Evolutionary conservation across 2,888 invertebrate species (phyloP).

Genomic region (Drosophila paranaensis): DNA sequence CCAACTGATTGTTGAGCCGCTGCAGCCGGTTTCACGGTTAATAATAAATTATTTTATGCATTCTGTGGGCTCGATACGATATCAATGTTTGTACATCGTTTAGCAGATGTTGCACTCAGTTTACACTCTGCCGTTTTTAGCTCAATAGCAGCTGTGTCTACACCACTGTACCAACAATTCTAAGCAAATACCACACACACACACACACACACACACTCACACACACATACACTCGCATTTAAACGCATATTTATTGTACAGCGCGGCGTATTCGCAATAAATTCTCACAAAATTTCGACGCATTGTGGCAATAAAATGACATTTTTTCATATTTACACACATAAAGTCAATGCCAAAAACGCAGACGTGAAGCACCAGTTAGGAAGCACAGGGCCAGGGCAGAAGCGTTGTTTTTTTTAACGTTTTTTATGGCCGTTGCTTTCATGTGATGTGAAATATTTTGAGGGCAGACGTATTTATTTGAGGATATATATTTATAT

Average conservation of each 20-base stretch:
- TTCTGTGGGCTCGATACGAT: constrained; percentile 8
- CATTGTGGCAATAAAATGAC: constrained; percentile 76
- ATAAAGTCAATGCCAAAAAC: constrained; percentile 67
- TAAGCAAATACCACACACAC: constrained; percentile 58
- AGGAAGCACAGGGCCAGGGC: neutral
- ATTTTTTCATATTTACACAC: constrained; percentile 80
- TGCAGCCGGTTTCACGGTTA: neutral
- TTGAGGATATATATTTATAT: constrained; percentile 33
- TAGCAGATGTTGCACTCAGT: constrained; percentile 23
- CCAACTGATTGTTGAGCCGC: neutral
- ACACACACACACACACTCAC: constrained; percentile 4
- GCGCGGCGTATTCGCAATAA: constrained; percentile 73
- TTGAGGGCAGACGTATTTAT: constrained; percentile 69
- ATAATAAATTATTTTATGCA: constrained; percentile 17
- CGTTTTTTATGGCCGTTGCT: constrained; percentile 61
- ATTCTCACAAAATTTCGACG: constrained; percentile 76
- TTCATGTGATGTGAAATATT: constrained; percentile 63
- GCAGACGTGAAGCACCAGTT: constrained; percentile 18
- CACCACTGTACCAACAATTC: constrained; percentile 49
- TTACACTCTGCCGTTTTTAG: constrained; percentile 10
- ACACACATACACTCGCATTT: constrained; percentile 41
- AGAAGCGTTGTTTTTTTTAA: neutral
- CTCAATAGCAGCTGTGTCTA: constrained; percentile 31
- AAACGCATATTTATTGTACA: constrained; percentile 73
- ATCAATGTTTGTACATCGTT: constrained; percentile 4